Percentiles rank a stretch among this genome's conserved stretches.
Evolutionary conservation across 2,113 vertebrate species (phyloP).

Genomic region (Drymodes brunneopygia): DNA sequence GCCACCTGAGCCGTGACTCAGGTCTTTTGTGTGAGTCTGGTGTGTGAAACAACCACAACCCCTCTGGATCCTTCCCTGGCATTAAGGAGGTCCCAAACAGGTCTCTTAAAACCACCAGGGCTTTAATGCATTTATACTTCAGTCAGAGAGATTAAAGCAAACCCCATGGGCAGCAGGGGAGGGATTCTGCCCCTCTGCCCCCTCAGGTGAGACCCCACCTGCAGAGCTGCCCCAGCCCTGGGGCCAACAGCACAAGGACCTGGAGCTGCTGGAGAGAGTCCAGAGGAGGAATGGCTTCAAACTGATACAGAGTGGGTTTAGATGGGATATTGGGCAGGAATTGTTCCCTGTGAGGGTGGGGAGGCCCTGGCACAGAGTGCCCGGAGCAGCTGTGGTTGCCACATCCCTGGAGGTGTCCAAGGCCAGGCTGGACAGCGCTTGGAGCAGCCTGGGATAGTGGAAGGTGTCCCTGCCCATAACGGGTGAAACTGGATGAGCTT

Average conservation of each 20-base stretch:
- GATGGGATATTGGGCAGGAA: rapidly evolving
- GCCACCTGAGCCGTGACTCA: neutral
- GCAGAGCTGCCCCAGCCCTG: neutral
- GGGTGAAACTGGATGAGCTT: neutral
- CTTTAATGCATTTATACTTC: neutral
- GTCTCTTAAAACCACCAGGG: neutral
- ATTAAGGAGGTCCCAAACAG: neutral
- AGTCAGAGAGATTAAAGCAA: neutral
- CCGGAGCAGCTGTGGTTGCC: neutral
- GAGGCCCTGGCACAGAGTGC: neutral
- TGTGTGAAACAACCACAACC: neutral
- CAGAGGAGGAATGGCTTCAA: neutral
- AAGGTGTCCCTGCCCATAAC: neutral
- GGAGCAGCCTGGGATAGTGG: neutral
- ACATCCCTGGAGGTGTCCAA: neutral
- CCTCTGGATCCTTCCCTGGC: neutral
- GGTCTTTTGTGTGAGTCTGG: neutral
- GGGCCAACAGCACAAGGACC: rapidly evolving
- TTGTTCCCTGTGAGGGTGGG: rapidly evolving
- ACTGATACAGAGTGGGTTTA: neutral
- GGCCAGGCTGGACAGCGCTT: neutral
- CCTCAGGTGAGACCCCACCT: neutral
- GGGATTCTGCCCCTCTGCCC: neutral
- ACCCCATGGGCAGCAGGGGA: neutral
- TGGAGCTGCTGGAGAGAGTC: neutral